These are phyloP conservation scores for Spea multiplicata DNA, from an alignment of 2,113 vertebrate species.

Conservation along the genomic window DNA sequence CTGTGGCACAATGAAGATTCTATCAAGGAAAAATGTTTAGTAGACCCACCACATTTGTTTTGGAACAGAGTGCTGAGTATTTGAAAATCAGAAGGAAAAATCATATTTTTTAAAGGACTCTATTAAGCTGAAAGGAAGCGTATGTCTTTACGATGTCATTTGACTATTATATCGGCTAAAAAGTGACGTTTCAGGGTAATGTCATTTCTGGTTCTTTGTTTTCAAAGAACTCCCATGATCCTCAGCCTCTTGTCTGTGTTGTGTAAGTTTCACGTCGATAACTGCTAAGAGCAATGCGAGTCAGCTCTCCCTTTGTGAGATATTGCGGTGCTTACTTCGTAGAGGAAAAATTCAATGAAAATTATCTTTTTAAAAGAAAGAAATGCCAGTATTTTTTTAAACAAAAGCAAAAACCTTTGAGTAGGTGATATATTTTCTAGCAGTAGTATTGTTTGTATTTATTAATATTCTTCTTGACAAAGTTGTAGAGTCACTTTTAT, in stretches of 20 bases:
- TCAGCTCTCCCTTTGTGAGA: no score
- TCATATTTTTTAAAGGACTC: slow-evolving; percentile 8
- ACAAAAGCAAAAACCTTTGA: no score
- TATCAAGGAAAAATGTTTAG: not conserved
- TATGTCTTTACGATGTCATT: not conserved
- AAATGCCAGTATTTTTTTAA: not conserved
- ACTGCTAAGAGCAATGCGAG: no score
- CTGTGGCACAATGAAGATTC: slow-evolving; percentile 22
- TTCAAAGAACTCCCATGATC: not conserved
- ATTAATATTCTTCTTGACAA: no score
- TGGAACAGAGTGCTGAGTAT: not conserved
- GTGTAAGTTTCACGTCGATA: no score
- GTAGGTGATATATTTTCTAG: no score
- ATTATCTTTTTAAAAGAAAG: slow-evolving; percentile 18
- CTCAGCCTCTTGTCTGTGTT: no score
- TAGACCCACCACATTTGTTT: no score
- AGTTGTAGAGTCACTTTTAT: no score
- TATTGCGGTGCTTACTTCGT: no score
- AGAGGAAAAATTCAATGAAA: not conserved
- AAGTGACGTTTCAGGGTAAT: not conserved
- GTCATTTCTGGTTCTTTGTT: not conserved
- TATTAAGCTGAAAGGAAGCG: not conserved
- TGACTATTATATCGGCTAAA: not conserved
- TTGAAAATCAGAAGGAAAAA: not conserved
- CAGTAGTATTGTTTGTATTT: no score